Evolutionary conservation across 2,113 vertebrate genomes (phyloP), one percentile per base, ranked within the genome.

Genomic region (Gallinago media): DNA sequence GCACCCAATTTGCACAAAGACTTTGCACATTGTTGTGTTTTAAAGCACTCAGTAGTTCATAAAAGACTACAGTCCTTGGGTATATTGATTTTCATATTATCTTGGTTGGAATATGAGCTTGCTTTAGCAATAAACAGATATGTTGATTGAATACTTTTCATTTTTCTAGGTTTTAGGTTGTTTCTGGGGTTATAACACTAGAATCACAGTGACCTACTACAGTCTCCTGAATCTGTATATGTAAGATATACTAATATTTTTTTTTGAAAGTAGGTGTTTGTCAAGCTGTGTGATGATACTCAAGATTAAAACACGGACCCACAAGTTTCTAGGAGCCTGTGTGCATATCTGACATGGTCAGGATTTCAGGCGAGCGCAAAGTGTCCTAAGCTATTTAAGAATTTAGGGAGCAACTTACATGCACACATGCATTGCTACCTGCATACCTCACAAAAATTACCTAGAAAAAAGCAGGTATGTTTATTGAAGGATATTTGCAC

Each of bases 11-110:
- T 82, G 13, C 66, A 88, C 55, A 56, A 80, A 83, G 55, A 89
- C 7, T 88, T 92, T 80, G 50, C 80, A 95, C 34, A 8, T n/a
- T 65, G 61, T 29, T 87, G 62, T 88, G 23, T 68, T 95, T 88
- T 95, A 89, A 94, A 96, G 70, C 74, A 91, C 81, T 85, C 74
- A 73, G 54, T 93, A 76, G 54, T 89, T 94, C 89, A 85, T 89
- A 95, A 89, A 96, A 82, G 32, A 81, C 52, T 87, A 10, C 38
- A 31, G 42, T 92, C 79, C 94, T 79, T 47, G 54, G 74, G 27
- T 34, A 50, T 76, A 91, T 83, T 93, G 71, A 83, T 93, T 95
- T 94, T 85, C 70, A 68, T 95, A 79, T 70, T 93, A 20, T 85
- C 56, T 79, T 12, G 5, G 20, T 11, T 85, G 66, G 49, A 94